Conservation (phyloP, 1,140 invertebrate species). For the Bombus confusus region DNA sequence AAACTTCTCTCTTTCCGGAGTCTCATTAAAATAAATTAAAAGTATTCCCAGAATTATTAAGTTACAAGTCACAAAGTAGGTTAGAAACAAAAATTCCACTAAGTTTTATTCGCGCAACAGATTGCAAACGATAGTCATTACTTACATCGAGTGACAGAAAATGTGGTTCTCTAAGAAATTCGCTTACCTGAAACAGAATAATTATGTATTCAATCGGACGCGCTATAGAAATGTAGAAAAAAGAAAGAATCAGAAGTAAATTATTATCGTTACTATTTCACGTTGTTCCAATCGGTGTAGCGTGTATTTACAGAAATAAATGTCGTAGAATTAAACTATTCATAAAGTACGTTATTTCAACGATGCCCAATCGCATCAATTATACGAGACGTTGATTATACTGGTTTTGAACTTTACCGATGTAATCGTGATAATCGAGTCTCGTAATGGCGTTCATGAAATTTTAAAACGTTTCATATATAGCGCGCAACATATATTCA, state of each 20-base stretch:
- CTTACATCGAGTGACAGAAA: not conserved
- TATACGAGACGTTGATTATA: not conserved
- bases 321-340: too few species aligned
- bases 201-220: not conserved
- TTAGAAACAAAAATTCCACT: not conserved
- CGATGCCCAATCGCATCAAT: too few species aligned
- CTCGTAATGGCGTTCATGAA: not conserved
- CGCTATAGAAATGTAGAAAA: too few species aligned
- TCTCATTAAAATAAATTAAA: too few species aligned
- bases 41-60: too few species aligned
- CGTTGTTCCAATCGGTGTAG: too few species aligned
- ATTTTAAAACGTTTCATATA: not conserved
- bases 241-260: too few species aligned
- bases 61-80: too few species aligned
- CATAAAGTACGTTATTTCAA: too few species aligned
- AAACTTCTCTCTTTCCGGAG: too few species aligned
- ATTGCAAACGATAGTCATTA: not conserved
- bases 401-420: not conserved
- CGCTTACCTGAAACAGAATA: not conserved
- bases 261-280: too few species aligned
- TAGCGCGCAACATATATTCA: not conserved
- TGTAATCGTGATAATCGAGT: not conserved
- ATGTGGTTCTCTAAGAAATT: not conserved
- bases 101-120: not conserved
- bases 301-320: too few species aligned